These are phyloP conservation scores for Anthopleura xanthogrammica DNA, from an alignment of 92 coral and sea anemone species.

Conservation along the genomic window DNA sequence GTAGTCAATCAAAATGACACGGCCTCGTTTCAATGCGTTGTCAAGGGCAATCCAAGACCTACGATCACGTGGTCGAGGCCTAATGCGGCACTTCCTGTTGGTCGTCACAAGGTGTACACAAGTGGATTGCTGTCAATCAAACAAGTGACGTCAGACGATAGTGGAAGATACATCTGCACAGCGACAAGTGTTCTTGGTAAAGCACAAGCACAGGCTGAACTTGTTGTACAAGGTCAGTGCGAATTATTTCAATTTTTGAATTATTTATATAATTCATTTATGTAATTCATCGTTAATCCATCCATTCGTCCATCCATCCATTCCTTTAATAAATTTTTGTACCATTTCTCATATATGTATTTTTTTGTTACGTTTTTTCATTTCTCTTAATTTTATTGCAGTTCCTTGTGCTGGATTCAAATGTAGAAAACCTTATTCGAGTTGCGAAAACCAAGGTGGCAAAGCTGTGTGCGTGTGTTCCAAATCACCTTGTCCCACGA, in stretches of 20 bases:
- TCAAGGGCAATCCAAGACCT: conserved; percentile 62
- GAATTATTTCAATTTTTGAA: neutral
- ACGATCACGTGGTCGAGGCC: conserved; percentile 64
- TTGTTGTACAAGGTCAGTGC: conserved; percentile 55
- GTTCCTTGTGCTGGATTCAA: conserved; percentile 15
- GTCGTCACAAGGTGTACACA: conserved; percentile 22
- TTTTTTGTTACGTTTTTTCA: neutral
- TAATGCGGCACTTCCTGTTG: conserved; percentile 30
- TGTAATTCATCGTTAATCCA: too few relatives aligned
- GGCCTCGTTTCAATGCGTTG: conserved; percentile 56
- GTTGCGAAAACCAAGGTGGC: conserved; percentile 17
- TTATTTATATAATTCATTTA: too few relatives aligned
- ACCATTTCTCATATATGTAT: too few relatives aligned
- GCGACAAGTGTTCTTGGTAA: conserved; percentile 54
- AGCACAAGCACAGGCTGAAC: conserved; percentile 31
- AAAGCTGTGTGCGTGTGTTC: conserved; percentile 29
- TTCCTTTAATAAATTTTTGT: too few relatives aligned
- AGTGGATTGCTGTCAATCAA: conserved; percentile 44
- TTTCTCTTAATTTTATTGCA: neutral
- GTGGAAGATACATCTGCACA: conserved; percentile 48
- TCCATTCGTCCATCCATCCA: too few relatives aligned
- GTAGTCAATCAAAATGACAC: conserved; percentile 46
- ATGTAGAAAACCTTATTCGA: conserved; percentile 7
- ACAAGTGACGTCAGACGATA: conserved; percentile 40
- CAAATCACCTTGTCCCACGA: neutral